A percentile compares a stretch with the other conserved stretches of the same genome.
phyloP scores from a whole-genome alignment of 2,113 vertebrate species.

The Myodes glareolus region DNA sequence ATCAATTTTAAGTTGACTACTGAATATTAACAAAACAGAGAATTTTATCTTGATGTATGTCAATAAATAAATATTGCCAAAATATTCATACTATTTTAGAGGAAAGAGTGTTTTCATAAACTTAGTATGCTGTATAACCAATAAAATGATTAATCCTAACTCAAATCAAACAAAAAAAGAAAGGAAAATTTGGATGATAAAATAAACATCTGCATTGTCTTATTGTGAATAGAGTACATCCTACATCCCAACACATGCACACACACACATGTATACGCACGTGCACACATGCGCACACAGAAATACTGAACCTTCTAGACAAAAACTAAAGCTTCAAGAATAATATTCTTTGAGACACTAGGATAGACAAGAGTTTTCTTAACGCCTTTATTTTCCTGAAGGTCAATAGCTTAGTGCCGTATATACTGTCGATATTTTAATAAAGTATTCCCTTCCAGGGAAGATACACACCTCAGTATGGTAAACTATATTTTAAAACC shows the following conservation, averaged over 20 bases:
- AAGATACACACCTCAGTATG: background rate
- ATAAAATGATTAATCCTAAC: background rate
- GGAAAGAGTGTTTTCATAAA: background rate
- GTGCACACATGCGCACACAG: background rate
- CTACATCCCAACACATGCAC: background rate
- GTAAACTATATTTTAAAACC: background rate
- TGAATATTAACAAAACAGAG: background rate
- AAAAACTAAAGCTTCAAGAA: background rate
- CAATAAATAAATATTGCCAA: too few species aligned
- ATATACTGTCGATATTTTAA: background rate
- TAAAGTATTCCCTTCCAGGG: background rate
- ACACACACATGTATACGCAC: background rate
- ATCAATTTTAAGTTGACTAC: background rate
- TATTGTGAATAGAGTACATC: background rate
- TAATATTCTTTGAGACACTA: background rate
- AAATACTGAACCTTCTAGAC: background rate
- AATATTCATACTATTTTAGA: background rate
- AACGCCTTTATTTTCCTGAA: background rate
- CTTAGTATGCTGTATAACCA: background rate
- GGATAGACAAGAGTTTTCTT: background rate
- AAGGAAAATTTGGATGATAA: background rate
- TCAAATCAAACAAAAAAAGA: background rate
- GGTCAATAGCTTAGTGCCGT: background rate
- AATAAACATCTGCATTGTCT: background rate
- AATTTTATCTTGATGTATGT: background rate